Percentiles rank a stretch among this genome's conserved stretches.
Conservation (phyloP, 2,797 vertebrate genomes). For the Pelodytes ibericus region DNA sequence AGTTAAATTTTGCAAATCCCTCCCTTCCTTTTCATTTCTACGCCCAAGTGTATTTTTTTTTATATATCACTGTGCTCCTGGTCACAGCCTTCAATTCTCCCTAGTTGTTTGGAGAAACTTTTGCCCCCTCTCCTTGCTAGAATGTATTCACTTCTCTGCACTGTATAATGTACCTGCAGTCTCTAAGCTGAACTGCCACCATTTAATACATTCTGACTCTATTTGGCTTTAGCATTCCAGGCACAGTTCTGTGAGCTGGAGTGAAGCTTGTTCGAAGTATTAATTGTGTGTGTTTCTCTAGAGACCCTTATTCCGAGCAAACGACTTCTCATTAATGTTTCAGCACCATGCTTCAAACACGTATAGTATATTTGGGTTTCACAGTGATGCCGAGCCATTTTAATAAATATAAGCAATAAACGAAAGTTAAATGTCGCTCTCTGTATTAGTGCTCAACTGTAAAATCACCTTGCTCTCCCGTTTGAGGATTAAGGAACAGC, state of each 20-base stretch:
- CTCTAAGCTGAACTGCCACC: not conserved
- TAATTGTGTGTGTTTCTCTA: slow-evolving; percentile 34
- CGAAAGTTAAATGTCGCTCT: slow-evolving; percentile 42
- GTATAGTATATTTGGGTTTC: slow-evolving; percentile 8
- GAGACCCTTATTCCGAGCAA: slow-evolving; percentile 30
- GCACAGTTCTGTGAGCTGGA: slow-evolving; percentile 31
- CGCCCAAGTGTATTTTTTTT: not conserved
- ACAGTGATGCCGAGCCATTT: slow-evolving; percentile 25
- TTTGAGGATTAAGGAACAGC: slow-evolving; percentile 21
- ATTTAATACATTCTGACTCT: slow-evolving; percentile 21
- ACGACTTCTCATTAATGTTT: slow-evolving; percentile 41
- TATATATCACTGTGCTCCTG: not conserved
- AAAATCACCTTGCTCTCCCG: slow-evolving; percentile 31
- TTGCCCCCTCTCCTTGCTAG: not conserved
- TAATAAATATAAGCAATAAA: slow-evolving; percentile 53
- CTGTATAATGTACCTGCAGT: not conserved
- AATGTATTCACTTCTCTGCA: not conserved
- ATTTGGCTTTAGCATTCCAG: slow-evolving; percentile 29
- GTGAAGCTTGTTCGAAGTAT: slow-evolving; percentile 37
- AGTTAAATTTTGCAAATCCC: too few species aligned
- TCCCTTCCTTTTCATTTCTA: not conserved
- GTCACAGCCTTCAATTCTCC: not conserved
- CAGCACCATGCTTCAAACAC: slow-evolving; percentile 13
- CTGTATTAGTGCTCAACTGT: slow-evolving; percentile 16
- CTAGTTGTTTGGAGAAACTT: not conserved